phyloP scores from a whole-genome alignment of 1,140 invertebrate species.

The Heliconius nattereri region DNA sequence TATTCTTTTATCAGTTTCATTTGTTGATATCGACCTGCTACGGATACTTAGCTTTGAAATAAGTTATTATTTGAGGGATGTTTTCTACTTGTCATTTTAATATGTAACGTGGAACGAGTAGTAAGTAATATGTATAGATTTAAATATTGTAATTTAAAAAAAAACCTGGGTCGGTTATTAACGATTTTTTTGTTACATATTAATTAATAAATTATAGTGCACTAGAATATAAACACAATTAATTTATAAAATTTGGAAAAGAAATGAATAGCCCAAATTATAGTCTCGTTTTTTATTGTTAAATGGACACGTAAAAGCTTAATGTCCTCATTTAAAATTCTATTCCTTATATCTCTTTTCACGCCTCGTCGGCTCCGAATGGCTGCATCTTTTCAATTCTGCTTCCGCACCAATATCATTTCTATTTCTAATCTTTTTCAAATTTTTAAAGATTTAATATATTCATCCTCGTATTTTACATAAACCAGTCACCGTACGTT shows the following conservation, averaged over 20 bases:
- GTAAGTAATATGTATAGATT: too few relatives aligned
- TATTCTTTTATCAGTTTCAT: background rate
- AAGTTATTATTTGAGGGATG: background rate
- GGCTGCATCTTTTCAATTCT: constrained; percentile 32
- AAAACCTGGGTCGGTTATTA: too few relatives aligned
- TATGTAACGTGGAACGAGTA: too few relatives aligned
- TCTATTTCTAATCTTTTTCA: constrained; percentile 22
- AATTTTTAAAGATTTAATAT: background rate
- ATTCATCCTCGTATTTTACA: background rate
- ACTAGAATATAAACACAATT: background rate
- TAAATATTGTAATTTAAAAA: too few relatives aligned
- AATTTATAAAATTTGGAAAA: constrained; percentile 4
- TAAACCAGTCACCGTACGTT: background rate
- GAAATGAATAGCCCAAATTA: constrained; percentile 4
- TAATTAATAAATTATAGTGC: too few relatives aligned
- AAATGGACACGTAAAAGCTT: constrained; percentile 31
- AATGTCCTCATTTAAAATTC: constrained; percentile 34
- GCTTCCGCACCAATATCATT: constrained; percentile 25
- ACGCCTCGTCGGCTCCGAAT: constrained; percentile 27
- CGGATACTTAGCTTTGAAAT: background rate
- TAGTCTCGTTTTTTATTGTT: constrained; percentile 27
- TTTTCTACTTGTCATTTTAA: too few relatives aligned
- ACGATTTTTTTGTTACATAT: too few relatives aligned
- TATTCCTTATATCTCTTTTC: constrained; percentile 34
- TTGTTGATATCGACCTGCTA: background rate